Percentiles rank a stretch among this genome's conserved stretches.
Evolutionary conservation across 1,140 invertebrate genomes (phyloP).

Genomic region (Phymorhynchus buccinoides): DNA sequence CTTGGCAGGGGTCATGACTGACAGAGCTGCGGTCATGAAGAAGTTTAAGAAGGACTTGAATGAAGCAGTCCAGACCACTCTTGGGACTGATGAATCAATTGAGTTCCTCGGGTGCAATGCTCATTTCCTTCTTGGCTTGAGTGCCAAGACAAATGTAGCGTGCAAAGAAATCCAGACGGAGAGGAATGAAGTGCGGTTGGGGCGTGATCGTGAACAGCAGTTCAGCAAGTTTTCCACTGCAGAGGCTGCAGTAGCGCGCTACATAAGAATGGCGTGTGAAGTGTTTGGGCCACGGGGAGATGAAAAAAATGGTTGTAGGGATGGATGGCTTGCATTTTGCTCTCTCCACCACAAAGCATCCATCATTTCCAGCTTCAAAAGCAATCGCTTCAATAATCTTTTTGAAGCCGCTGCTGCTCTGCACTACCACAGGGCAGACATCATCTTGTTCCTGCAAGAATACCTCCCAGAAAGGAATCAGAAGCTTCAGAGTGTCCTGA

Average conservation of each 20-base stretch:
- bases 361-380: no score
- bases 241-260: constrained; percentile 4
- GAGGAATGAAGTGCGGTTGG: background rate
- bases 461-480: no score
- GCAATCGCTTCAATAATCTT: no score
- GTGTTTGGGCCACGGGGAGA: constrained; percentile 25
- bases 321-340: constrained; percentile 15
- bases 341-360: no score
- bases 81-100: background rate
- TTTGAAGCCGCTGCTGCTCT: no score
- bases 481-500: background rate
- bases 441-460: no score
- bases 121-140: constrained; percentile 24
- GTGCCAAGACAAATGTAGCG: background rate
- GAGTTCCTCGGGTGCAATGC: background rate
- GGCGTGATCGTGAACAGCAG: background rate
- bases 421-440: no score
- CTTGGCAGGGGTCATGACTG: background rate
- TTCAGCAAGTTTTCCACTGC: background rate
- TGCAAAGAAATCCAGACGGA: background rate
- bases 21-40: constrained; percentile 23
- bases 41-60: background rate
- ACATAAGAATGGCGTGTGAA: constrained; percentile 32
- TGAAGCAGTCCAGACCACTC: no score
- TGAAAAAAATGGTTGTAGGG: constrained; percentile 20